Evolutionary conservation across 2,797 vertebrate genomes (phyloP).

Genomic region (Arnoldichthys spilopterus): DNA sequence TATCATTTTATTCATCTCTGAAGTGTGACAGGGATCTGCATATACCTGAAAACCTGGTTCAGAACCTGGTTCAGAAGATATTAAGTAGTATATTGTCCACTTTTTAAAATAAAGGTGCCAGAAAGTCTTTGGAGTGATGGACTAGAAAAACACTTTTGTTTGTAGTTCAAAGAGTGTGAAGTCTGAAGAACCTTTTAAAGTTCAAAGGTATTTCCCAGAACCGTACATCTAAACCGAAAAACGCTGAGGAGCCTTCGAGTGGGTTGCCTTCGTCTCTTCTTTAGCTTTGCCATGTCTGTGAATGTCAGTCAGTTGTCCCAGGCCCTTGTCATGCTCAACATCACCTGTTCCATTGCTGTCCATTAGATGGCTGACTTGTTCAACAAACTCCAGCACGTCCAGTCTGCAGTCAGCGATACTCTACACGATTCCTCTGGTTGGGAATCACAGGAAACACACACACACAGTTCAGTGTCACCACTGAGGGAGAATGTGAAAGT

Average conservation of each 20-base stretch:
- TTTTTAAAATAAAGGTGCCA: too few species aligned
- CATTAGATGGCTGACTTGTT: conserved; percentile 82
- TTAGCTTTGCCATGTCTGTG: too few species aligned
- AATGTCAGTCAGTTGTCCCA: not conserved
- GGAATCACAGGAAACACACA: not conserved
- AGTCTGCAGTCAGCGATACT: not conserved
- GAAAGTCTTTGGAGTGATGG: not conserved
- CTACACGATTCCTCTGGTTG: not conserved
- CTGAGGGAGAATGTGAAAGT: too few species aligned
- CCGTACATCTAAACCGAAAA: too few species aligned
- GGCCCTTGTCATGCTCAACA: not conserved
- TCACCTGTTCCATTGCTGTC: conserved; percentile 69
- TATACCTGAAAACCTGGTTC: not conserved
- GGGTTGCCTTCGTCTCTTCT: not conserved
- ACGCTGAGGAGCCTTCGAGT: not conserved
- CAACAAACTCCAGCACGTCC: conserved; percentile 59
- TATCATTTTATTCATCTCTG: not conserved
- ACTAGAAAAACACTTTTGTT: not conserved
- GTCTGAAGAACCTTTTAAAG: too few species aligned
- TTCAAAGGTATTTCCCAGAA: too few species aligned
- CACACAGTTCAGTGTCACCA: not conserved
- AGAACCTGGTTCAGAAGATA: too few species aligned
- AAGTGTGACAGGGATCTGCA: not conserved
- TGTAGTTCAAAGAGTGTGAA: too few species aligned
- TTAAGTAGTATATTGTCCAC: too few species aligned